Evolutionary conservation across 2,888 invertebrate species (phyloP).

Genomic region (Acronicta aceris): DNA sequence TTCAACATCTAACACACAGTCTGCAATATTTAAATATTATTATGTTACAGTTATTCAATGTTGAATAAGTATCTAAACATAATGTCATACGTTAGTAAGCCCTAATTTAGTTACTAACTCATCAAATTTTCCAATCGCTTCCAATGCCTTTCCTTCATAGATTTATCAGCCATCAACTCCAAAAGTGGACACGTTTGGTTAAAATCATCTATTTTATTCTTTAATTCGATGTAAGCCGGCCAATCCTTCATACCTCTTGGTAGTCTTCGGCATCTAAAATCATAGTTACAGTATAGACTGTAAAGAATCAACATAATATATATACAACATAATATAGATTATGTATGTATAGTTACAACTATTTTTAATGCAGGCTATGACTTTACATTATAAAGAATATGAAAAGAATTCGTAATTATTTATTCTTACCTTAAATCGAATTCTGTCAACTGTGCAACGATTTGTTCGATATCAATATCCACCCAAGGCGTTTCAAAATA

Average conservation of each 20-base stretch:
- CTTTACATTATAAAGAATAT: no score
- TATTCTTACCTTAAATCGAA: conserved; percentile 93
- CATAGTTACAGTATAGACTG: no score
- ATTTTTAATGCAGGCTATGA: no score
- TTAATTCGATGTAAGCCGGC: conserved; percentile 96
- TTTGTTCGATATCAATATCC: conserved; percentile 95
- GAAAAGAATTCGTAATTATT: no score
- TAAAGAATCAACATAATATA: no score
- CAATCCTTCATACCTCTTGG: conserved; percentile 96
- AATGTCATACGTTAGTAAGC: neutral
- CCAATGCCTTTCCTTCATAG: conserved; percentile 96
- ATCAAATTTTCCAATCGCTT: conserved; percentile 87
- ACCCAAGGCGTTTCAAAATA: conserved; percentile 96
- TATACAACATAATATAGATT: no score
- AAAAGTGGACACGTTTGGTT: conserved; percentile 95
- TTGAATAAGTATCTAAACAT: neutral
- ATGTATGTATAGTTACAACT: no score
- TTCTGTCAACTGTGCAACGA: conserved; percentile 93
- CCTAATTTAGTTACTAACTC: conserved; percentile 63
- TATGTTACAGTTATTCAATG: neutral
- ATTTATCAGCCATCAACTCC: conserved; percentile 96
- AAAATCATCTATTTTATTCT: conserved; percentile 97
- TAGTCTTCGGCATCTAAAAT: conserved; percentile 93
- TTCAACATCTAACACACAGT: conserved; percentile 93
- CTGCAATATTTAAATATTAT: conserved; percentile 53